Evolutionary conservation across 2,888 invertebrate genomes (phyloP).

Genomic region (Cephonodes hylas): DNA sequence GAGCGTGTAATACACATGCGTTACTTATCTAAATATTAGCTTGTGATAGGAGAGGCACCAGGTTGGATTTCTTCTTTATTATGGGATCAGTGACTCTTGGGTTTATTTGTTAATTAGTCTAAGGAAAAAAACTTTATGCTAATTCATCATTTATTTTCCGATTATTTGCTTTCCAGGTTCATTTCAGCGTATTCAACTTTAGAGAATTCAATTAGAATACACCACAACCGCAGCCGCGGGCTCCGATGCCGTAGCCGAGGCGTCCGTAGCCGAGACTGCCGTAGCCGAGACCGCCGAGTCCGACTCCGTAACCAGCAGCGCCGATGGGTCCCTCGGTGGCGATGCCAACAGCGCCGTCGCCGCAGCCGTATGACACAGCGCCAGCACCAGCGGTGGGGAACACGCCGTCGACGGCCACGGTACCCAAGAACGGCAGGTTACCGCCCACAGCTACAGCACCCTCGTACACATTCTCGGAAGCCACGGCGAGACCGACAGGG

Average conservation of each 20-base stretch:
- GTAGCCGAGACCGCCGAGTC: slow-evolving; percentile 17
- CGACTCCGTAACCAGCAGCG: slow-evolving; percentile 17
- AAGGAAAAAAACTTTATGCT: too few species aligned
- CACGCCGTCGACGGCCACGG: slow-evolving; percentile 45
- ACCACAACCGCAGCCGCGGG: slow-evolving; percentile 19
- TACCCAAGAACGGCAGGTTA: slow-evolving; percentile 51
- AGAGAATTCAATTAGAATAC: too few species aligned
- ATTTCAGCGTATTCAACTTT: too few species aligned
- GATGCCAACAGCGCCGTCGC: slow-evolving; percentile 39
- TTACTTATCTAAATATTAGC: too few species aligned
- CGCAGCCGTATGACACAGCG: slow-evolving; percentile 47
- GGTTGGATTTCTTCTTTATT: too few species aligned
- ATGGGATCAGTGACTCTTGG: too few species aligned
- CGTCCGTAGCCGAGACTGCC: slow-evolving; percentile 17
- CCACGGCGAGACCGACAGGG: slow-evolving; percentile 46
- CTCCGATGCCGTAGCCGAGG: not conserved
- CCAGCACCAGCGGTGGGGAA: slow-evolving; percentile 48
- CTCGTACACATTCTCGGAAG: slow-evolving; percentile 50
- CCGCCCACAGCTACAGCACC: slow-evolving; percentile 45
- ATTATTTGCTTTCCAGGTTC: too few species aligned
- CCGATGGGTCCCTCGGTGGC: slow-evolving; percentile 24
- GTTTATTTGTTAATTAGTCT: too few species aligned
- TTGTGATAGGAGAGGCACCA: too few species aligned
- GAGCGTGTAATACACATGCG: too few species aligned
- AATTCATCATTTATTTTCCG: too few species aligned